Evolutionary conservation across 2,888 invertebrate genomes (phyloP).

Genomic region (Osedax fenrisi): DNA sequence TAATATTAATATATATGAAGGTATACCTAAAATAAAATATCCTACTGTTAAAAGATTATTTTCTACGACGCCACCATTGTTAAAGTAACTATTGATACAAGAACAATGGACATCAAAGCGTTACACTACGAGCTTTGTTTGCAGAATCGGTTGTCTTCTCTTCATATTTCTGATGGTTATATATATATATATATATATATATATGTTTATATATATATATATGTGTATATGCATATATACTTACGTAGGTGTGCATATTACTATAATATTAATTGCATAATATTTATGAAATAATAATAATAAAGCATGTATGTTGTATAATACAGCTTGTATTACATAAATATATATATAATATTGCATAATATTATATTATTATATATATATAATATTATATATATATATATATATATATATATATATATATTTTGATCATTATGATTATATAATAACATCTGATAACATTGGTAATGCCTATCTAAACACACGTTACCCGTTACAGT

Average conservation of each 20-base stretch:
- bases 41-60: too few species aligned
- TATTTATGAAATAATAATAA: background rate
- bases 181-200: background rate
- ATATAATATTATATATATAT: background rate
- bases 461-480: background rate
- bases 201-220: background rate
- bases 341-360: background rate
- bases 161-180: background rate
- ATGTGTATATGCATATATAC: background rate
- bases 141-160: background rate
- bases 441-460: too few species aligned
- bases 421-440: background rate
- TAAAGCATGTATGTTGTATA: too few species aligned
- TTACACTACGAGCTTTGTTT: background rate
- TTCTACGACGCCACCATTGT: background rate
- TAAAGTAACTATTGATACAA: background rate
- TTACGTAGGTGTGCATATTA: background rate
- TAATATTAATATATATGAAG: too few species aligned
- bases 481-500: background rate
- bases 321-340: too few species aligned
- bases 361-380: background rate
- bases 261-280: background rate
- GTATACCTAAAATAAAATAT: too few species aligned
- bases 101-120: background rate
- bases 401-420: too few species aligned